These are phyloP conservation scores for Oncorhynchus keta DNA, from an alignment of 2,113 vertebrate genomes.

Conservation along the genomic window DNA sequence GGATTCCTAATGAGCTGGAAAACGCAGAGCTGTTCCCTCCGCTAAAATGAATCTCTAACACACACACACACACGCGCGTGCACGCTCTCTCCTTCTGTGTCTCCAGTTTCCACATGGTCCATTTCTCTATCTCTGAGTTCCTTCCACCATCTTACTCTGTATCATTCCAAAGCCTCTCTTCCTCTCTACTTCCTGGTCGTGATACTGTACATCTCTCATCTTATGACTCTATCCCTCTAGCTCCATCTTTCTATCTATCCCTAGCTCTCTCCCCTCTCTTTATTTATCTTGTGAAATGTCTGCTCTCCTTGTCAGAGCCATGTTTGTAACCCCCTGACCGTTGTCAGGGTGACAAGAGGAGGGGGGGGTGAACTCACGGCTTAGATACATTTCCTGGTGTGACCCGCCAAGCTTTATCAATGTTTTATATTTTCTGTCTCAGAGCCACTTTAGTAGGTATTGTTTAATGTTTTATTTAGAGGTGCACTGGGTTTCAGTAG, in stretches of 20 bases:
- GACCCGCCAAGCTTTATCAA: slow-evolving; percentile 64
- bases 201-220: neutral
- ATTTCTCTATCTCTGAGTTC: neutral
- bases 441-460: slow-evolving; percentile 67
- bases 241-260: slow-evolving; percentile 3
- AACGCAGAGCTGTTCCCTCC: slow-evolving; percentile 69
- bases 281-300: slow-evolving; percentile 30
- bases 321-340: slow-evolving; percentile 56
- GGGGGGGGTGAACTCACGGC: slow-evolving; percentile 62
- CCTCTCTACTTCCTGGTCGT: slow-evolving; percentile 5
- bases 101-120: neutral
- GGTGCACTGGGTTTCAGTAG: slow-evolving; percentile 64
- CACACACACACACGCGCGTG: neutral
- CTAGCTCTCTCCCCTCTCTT: slow-evolving; percentile 22
- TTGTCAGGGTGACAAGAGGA: slow-evolving; percentile 52
- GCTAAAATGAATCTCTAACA: slow-evolving; percentile 46
- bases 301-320: slow-evolving; percentile 42
- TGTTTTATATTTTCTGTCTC: slow-evolving; percentile 70
- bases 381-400: slow-evolving; percentile 69
- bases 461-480: slow-evolving; percentile 79
- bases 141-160: neutral
- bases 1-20: slow-evolving; percentile 75
- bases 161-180: too few species aligned
- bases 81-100: neutral
- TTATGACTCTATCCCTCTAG: neutral